These are phyloP conservation scores for Belonocnema kinseyi DNA, from an alignment of 1,140 invertebrate genomes.

Conservation along the genomic window DNA sequence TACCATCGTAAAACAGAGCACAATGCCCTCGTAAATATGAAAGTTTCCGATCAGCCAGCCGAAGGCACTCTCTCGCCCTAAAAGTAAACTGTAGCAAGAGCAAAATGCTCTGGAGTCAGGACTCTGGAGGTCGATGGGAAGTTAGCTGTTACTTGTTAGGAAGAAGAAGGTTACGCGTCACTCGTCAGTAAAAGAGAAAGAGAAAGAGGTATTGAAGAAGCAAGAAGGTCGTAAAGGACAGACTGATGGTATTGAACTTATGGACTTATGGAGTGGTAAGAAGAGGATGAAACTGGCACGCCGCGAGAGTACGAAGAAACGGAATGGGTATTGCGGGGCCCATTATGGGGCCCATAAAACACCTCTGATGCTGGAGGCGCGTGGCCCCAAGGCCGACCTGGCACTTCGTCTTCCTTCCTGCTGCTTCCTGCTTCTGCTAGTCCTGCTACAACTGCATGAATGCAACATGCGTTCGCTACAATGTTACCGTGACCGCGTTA, in stretches of 20 bases:
- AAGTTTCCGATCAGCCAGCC: constrained; percentile 51
- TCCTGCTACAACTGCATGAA: constrained; percentile 39
- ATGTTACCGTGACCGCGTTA: constrained; percentile 44
- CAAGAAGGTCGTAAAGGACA: constrained; percentile 8
- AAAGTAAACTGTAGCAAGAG: constrained; percentile 34
- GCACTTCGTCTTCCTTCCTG: constrained; percentile 50
- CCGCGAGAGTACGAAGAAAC: constrained; percentile 47
- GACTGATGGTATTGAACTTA: background rate
- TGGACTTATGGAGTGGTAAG: background rate
- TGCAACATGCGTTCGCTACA: constrained; percentile 44
- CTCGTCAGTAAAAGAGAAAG: constrained; percentile 9
- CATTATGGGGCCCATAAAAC: constrained; percentile 65
- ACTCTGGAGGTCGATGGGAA: background rate
- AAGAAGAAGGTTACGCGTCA: background rate
- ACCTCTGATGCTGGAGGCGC: constrained; percentile 58
- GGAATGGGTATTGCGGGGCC: constrained; percentile 56
- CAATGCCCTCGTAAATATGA: constrained; percentile 62
- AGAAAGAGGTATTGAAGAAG: constrained; percentile 27
- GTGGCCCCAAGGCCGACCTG: constrained; percentile 60
- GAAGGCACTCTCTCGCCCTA: background rate
- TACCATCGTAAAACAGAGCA: constrained; percentile 54
- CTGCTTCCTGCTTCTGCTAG: background rate
- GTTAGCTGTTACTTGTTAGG: background rate
- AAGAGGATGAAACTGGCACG: constrained; percentile 13
- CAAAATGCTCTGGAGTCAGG: background rate